Conservation (phyloP, 2,888 invertebrate species). For the Noctua pronuba region DNA sequence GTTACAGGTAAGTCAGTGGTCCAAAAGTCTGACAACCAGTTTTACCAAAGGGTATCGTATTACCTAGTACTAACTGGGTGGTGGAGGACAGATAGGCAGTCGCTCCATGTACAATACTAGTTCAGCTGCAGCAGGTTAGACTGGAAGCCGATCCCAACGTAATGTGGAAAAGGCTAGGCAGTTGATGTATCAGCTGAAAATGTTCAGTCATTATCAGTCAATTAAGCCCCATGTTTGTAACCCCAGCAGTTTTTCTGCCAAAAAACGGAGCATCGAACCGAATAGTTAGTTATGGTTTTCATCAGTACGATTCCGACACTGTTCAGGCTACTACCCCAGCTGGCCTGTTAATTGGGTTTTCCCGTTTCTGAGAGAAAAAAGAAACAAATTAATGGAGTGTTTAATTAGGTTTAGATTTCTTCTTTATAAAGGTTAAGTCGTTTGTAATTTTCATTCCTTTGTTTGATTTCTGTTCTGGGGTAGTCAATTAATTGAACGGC, state of each 20-base stretch:
- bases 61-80: background rate
- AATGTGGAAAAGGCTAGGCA: background rate
- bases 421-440: background rate
- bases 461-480: slow-evolving; percentile 35
- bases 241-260: background rate
- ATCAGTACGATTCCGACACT: background rate
- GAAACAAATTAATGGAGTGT: background rate
- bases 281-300: background rate
- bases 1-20: background rate
- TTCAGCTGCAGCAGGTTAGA: background rate
- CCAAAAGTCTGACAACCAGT: background rate
- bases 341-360: background rate
- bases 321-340: background rate
- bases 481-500: slow-evolving; percentile 32
- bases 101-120: background rate
- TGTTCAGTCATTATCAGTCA: background rate
- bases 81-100: background rate
- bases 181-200: background rate
- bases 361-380: slow-evolving; percentile 6
- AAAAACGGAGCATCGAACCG: background rate
- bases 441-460: slow-evolving; percentile 29
- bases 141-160: background rate
- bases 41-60: background rate
- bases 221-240: background rate
- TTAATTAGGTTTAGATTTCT: slow-evolving; percentile 7